Conservation (phyloP, 1,140 invertebrate genomes). For the Eueides isabella region DNA sequence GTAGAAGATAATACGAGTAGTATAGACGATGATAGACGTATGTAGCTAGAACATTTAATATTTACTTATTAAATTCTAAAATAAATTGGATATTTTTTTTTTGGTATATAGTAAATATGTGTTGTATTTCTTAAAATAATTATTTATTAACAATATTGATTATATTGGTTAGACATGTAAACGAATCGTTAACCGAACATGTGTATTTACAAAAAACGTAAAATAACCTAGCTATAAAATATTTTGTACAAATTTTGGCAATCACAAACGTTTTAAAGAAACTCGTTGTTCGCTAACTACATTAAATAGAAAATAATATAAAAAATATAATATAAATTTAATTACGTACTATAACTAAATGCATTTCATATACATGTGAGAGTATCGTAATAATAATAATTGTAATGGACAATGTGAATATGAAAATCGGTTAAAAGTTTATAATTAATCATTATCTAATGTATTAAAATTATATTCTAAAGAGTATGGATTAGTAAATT, state of each 20-base stretch:
- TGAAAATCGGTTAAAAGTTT: conserved; percentile 17
- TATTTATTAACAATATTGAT: not conserved
- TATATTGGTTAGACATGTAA: not conserved
- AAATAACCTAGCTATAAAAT: conserved; percentile 43
- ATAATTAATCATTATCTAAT: conserved; percentile 16
- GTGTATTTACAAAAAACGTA: conserved; percentile 43
- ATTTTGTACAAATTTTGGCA: conserved; percentile 51
- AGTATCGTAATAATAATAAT: not conserved
- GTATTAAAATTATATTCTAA: conserved; percentile 25
- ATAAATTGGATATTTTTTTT: conserved; percentile 25
- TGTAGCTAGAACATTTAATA: conserved; percentile 23
- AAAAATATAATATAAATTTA: conserved; percentile 26
- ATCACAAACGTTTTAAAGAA: conserved; percentile 40
- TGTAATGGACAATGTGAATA: conserved; percentile 20
- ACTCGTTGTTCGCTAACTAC: conserved; percentile 39
- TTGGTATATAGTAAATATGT: conserved; percentile 16
- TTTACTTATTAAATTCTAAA: conserved; percentile 21
- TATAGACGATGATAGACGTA: conserved; percentile 26
- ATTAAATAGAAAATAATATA: conserved; percentile 28
- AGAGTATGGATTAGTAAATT: conserved; percentile 30
- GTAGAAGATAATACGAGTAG: conserved; percentile 42
- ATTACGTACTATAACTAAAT: conserved; percentile 23
- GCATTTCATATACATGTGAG: conserved; percentile 24
- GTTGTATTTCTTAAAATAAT: conserved; percentile 26
- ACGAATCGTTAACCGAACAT: conserved; percentile 10